A percentile compares a stretch with the other conserved stretches of the same genome.
These are phyloP conservation scores for Emydura subglobosa DNA, from an alignment of 2,113 vertebrate species.

Conservation along the genomic window DNA sequence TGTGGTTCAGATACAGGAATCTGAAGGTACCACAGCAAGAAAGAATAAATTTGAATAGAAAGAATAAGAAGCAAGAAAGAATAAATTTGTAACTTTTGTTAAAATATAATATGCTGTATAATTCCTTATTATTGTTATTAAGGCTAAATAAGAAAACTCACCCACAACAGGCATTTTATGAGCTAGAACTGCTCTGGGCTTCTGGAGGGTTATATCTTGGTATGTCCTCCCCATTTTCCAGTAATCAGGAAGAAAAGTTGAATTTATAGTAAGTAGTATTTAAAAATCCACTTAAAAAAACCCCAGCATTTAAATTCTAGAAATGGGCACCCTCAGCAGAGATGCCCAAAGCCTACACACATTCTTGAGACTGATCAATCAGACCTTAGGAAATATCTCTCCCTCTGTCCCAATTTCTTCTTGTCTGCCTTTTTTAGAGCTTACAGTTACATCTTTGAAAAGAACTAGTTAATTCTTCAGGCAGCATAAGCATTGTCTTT, in stretches of 20 bases:
- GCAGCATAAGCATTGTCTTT: conserved; percentile 17
- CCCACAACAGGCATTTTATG: background rate
- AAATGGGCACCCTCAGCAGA: background rate
- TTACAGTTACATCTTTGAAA: conserved; percentile 15
- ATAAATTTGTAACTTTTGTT: background rate
- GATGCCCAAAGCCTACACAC: background rate
- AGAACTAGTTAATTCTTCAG: conserved; percentile 42
- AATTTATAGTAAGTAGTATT: background rate
- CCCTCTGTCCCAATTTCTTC: background rate
- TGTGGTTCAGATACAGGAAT: background rate
- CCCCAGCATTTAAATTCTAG: background rate
- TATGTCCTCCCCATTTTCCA: background rate
- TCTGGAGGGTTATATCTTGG: background rate
- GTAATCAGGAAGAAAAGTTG: background rate
- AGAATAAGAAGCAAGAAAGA: background rate
- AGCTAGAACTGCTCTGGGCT: background rate
- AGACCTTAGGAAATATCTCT: background rate
- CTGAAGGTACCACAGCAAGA: background rate
- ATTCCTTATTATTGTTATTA: no score
- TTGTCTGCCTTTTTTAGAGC: background rate
- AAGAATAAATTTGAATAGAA: background rate
- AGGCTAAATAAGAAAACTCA: background rate
- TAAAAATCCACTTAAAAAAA: background rate
- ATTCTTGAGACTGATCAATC: background rate
- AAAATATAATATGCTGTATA: background rate